Base-by-base conservation (phyloP, 2,888 invertebrate genomes). In the Coleophora flavipennella region DNA sequence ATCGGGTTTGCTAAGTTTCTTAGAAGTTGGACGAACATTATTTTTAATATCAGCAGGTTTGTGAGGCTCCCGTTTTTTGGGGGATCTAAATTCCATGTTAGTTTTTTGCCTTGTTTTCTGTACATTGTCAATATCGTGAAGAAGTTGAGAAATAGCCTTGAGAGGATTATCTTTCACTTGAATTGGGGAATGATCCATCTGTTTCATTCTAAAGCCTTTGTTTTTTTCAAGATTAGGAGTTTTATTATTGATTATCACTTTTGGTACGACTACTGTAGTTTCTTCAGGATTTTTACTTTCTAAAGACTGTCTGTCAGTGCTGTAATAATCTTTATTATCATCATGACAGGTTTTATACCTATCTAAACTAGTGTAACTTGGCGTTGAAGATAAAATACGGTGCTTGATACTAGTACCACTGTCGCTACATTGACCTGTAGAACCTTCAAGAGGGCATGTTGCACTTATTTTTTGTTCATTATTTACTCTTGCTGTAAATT, bases 121-220 rank as follows among this genome's bases (percentile, higher is more conserved):
- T 8, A 74, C 70, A 42, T 63, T 67, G 31, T 81, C 78, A 40
- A 81, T 67, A 50, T 78, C 72, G 35, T 73, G 73, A 27, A 81
- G 56, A 33, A 83, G 47, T 52, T 79, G 74, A 25, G 81, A 77
- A 51, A 83, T 79, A 13, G 79, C 75, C 60, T 70, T 74, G 26
- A 81, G 56, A 13, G 83, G 77, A 50, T 76, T 76, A 9, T 75
- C 69, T 20, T 54, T 38, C 9, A 50, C 40, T 28, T 25, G 35
- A n/a, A 51, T 62, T 72, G 55, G 45, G 42, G 29, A 29, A 20
- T 20, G 20, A 20, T 20, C 20, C 29, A 36, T 33, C n/a, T 49
- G 13, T 44, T 45, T 64, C 40, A 57, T 68, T 2, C 55, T 48
- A 13, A 63, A 59, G 48, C 55, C 67, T 42, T 58, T 70, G 13